A percentile compares a stretch with the other conserved stretches of the same genome.
These are phyloP conservation scores for Anolis apletophallus DNA, from an alignment of 2,797 vertebrate species.

Conservation along the genomic window DNA sequence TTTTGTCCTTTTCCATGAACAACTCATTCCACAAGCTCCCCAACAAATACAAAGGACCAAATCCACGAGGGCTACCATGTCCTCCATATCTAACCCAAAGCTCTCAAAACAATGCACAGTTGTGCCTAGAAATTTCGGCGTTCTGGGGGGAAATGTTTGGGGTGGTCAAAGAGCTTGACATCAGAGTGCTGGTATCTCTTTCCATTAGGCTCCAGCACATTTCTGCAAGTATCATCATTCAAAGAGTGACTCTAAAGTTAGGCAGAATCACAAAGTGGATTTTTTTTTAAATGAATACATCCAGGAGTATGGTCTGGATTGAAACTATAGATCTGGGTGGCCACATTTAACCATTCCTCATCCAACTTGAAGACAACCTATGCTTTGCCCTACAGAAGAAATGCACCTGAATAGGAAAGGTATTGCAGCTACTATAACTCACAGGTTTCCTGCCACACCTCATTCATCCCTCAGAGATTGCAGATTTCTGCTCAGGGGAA, in stretches of 20 bases:
- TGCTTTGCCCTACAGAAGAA: neutral
- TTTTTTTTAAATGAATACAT: neutral
- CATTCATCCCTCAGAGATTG: neutral
- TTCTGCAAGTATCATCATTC: no score
- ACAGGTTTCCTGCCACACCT: neutral
- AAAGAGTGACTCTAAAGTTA: neutral
- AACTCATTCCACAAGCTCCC: neutral
- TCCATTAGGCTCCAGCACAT: no score
- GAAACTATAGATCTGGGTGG: no score
- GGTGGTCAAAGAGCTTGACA: no score
- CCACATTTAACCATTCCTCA: neutral
- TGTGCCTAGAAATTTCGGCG: no score
- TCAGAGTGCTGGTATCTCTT: neutral
- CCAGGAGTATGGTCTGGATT: neutral
- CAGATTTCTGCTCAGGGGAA: neutral
- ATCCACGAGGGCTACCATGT: neutral
- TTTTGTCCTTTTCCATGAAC: no score
- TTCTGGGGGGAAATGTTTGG: neutral
- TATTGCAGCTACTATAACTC: neutral
- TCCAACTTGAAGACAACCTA: neutral
- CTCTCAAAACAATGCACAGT: neutral
- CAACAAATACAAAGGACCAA: neutral
- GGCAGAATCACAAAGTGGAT: neutral
- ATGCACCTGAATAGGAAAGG: neutral
- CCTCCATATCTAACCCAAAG: neutral